phyloP scores from a whole-genome alignment of 2,888 invertebrate genomes.

The Aphidoletes aphidimyza region DNA sequence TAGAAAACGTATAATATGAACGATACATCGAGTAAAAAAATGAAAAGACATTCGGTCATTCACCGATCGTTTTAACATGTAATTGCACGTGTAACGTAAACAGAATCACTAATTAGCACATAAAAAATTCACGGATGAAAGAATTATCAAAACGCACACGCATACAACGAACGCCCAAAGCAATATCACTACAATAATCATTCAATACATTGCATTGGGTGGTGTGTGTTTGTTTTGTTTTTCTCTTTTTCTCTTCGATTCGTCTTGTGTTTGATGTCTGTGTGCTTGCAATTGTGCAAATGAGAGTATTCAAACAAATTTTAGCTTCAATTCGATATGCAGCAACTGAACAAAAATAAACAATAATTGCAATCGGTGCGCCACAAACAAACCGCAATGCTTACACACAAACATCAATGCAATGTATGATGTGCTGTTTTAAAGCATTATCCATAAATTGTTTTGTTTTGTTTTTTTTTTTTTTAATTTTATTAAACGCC shows the following conservation, averaged over 20 bases:
- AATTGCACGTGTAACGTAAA: constrained; percentile 41
- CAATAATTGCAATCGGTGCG: constrained; percentile 39
- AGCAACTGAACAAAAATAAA: constrained; percentile 26
- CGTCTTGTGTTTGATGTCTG: no score
- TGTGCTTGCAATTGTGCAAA: no score
- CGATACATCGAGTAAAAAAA: background rate
- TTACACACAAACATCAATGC: no score
- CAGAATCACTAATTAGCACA: constrained; percentile 49
- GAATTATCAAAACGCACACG: constrained; percentile 36
- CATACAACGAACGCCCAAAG: background rate
- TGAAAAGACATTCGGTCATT: constrained; percentile 4
- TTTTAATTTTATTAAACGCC: constrained; percentile 35
- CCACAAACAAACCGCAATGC: constrained; percentile 22
- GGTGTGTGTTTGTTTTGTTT: background rate
- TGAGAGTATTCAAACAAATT: background rate
- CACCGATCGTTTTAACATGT: constrained; percentile 12
- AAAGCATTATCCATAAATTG: constrained; percentile 1
- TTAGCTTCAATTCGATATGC: background rate
- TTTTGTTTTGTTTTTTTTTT: no score
- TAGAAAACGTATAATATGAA: background rate
- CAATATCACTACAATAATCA: constrained; percentile 1
- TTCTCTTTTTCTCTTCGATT: no score
- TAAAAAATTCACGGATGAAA: constrained; percentile 49
- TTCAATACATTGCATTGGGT: background rate
- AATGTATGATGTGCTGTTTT: background rate